phyloP scores from a whole-genome alignment of 2,888 invertebrate genomes.

The Clanis bilineata region DNA sequence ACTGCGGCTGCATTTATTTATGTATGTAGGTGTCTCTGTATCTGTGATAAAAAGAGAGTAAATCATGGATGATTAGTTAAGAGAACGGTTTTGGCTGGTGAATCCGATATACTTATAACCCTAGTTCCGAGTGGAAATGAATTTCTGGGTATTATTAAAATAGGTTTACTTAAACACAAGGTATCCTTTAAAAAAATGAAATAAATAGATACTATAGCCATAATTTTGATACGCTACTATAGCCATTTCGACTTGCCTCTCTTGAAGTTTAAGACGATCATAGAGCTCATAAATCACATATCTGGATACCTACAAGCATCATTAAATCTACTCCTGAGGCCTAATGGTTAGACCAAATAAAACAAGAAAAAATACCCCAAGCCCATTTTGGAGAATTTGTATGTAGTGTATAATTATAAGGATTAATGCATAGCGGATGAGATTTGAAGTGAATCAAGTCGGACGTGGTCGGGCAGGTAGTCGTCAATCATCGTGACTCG shows the following conservation, averaged over 20 bases:
- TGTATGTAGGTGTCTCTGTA: no score
- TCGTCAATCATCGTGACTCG: conserved; percentile 61
- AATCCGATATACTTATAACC: no score
- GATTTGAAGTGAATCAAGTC: conserved; percentile 24
- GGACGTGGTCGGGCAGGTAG: conserved; percentile 46
- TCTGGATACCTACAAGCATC: background rate
- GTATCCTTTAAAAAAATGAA: no score
- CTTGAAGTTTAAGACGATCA: background rate
- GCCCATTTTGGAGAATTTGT: background rate
- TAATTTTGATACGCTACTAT: no score
- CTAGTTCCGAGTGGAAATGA: no score
- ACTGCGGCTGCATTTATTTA: no score
- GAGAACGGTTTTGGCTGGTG: no score
- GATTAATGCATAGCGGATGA: conserved; percentile 33
- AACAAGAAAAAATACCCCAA: background rate
- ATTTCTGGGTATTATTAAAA: no score
- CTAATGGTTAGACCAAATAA: background rate
- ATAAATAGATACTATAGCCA: no score
- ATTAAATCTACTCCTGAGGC: background rate
- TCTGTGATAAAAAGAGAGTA: no score
- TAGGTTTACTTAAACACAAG: no score
- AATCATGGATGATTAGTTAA: no score
- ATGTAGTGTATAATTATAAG: conserved; percentile 29
- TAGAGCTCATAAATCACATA: background rate
- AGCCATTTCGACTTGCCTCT: background rate